phyloP scores from a whole-genome alignment of 2,888 invertebrate genomes.

The Brenthis daphne region DNA sequence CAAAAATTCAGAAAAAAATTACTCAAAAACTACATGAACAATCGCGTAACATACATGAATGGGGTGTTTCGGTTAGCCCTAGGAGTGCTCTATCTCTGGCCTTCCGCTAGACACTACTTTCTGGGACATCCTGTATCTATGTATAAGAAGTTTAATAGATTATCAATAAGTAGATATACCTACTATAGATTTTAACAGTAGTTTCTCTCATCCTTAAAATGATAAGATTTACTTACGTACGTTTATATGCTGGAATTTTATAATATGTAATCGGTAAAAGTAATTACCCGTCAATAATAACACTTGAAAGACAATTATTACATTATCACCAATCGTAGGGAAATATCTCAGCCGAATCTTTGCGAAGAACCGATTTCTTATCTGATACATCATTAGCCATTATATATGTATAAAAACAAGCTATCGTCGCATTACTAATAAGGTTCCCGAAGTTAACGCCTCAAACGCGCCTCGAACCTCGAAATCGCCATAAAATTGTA shows the following conservation, averaged over 20 bases:
- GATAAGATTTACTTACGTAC: not conserved
- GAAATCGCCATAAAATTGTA: too few relatives aligned
- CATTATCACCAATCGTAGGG: constrained; percentile 28
- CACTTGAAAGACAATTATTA: constrained; percentile 14
- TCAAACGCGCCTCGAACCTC: not conserved
- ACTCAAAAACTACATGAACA: too few relatives aligned
- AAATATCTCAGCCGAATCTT: constrained; percentile 38
- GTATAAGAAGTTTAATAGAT: too few relatives aligned
- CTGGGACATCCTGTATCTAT: too few relatives aligned
- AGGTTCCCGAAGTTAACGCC: constrained; percentile 17
- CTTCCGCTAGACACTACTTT: too few relatives aligned
- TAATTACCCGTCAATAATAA: constrained; percentile 31
- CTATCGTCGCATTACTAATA: constrained; percentile 24
- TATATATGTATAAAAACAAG: constrained; percentile 33
- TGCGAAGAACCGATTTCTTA: constrained; percentile 40
- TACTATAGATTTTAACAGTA: not conserved
- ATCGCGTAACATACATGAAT: too few relatives aligned
- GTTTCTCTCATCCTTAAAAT: not conserved
- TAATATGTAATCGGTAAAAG: constrained; percentile 21
- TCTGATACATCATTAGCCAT: constrained; percentile 33
- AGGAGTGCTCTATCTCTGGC: too few relatives aligned
- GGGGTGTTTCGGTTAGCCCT: too few relatives aligned
- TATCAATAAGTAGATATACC: too few relatives aligned
- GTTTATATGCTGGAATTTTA: not conserved
- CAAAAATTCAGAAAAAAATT: too few relatives aligned